Conservation (phyloP, 2,888 invertebrate genomes). For the Cordylochernes scorpioides region DNA sequence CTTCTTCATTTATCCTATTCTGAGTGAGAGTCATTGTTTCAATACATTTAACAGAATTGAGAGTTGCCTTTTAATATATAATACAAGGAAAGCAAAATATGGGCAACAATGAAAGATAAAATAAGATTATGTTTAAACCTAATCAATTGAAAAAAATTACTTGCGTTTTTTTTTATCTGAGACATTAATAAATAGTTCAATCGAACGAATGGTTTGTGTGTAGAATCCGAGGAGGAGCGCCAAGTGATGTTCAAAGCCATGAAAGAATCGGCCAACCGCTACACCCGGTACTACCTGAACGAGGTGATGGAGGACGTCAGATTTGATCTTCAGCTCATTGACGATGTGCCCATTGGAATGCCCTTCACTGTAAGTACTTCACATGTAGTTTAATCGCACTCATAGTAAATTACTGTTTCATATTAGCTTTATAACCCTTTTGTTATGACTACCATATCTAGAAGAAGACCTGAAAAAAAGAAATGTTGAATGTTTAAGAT, state of each 20-base stretch:
- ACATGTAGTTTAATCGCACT: not conserved
- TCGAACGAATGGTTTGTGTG: conserved; percentile 4
- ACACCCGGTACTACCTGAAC: conserved; percentile 60
- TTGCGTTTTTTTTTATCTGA: not conserved
- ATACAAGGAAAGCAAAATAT: no score
- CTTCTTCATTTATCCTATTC: no score
- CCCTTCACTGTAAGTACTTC: conserved; percentile 36
- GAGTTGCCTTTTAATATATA: no score
- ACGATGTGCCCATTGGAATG: conserved; percentile 61
- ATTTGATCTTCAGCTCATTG: conserved; percentile 48
- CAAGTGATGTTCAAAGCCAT: conserved; percentile 57
- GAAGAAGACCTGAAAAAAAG: no score
- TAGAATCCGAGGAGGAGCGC: conserved; percentile 45
- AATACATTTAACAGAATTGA: no score
- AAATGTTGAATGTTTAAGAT: no score
- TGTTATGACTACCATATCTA: not conserved
- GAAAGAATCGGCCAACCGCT: conserved; percentile 46
- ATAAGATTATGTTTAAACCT: conserved; percentile 5
- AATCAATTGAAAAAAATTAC: not conserved
- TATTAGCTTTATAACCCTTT: not conserved
- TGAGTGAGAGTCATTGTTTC: no score
- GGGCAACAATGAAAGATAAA: no score
- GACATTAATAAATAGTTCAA: not conserved
- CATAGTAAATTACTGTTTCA: not conserved
- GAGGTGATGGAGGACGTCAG: conserved; percentile 62